A percentile compares a stretch with the other conserved stretches of the same genome.
These are phyloP conservation scores for Pygmarrhopalites habei DNA, from an alignment of 1,140 invertebrate genomes.

Conservation along the genomic window DNA sequence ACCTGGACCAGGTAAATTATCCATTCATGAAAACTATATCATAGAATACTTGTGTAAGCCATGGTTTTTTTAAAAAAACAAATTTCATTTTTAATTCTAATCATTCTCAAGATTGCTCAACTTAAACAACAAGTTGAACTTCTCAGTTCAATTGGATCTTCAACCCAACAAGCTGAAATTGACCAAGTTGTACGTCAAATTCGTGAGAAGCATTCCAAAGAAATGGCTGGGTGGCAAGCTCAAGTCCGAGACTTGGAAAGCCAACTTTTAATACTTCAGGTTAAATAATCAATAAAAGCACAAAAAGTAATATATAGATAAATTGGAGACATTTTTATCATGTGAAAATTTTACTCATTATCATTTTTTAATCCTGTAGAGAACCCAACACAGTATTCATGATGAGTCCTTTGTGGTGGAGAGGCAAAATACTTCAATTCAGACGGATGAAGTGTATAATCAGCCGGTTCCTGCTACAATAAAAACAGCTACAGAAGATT, in stretches of 20 bases:
- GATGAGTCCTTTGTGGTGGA: constrained; percentile 11
- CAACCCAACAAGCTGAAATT: constrained; percentile 26
- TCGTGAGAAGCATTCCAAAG: constrained; percentile 29
- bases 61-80: no score
- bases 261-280: no score
- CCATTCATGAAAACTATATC: no score
- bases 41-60: no score
- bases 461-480: no score
- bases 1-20: no score
- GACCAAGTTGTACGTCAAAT: constrained; percentile 28
- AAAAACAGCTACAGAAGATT: background rate
- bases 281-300: no score
- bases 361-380: constrained; percentile 3
- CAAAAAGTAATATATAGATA: no score
- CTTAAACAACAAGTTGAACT: constrained; percentile 28
- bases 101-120: constrained; percentile 21
- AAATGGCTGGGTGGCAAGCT: constrained; percentile 17
- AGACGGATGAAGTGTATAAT: constrained; percentile 9
- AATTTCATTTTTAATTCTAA: no score
- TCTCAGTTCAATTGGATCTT: constrained; percentile 27
- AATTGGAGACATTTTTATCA: no score
- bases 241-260: constrained; percentile 26
- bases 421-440: background rate
- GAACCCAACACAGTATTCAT: constrained; percentile 13
- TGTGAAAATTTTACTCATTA: no score